Evolutionary conservation across 2,113 vertebrate genomes (phyloP).

Genomic region (Sterrhoptilus dennistouni): DNA sequence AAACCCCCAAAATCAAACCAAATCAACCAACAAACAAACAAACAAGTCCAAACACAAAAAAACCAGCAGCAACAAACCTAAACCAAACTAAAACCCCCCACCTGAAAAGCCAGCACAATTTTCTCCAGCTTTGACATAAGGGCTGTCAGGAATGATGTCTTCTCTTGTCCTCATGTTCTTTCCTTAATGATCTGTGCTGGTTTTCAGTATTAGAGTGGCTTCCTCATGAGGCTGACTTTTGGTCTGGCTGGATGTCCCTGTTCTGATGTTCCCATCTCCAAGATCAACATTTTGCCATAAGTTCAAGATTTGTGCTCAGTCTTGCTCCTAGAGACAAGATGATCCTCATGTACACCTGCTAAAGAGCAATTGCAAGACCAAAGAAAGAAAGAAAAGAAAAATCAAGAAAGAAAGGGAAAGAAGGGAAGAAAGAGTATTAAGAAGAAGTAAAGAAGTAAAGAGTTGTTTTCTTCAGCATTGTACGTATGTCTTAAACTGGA

Average conservation of each 20-base stretch:
- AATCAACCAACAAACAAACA: neutral
- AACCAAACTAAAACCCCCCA: neutral
- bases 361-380: neutral
- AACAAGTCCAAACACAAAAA: neutral
- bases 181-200: neutral
- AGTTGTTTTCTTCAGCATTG: neutral
- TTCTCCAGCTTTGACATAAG: neutral
- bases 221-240: neutral
- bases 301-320: neutral
- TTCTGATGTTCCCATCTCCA: neutral
- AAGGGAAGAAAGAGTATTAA: neutral
- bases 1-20: neutral
- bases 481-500: neutral
- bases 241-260: neutral
- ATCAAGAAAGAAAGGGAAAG: neutral
- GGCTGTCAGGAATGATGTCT: neutral
- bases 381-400: neutral
- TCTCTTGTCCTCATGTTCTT: neutral
- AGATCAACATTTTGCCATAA: neutral
- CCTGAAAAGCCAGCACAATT: neutral
- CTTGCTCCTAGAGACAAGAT: neutral
- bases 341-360: neutral
- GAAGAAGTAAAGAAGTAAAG: neutral
- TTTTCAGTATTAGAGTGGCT: neutral
- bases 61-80: neutral